Base-by-base conservation (phyloP, 2,113 vertebrate genomes). In the Phalacrocorax aristotelis region DNA sequence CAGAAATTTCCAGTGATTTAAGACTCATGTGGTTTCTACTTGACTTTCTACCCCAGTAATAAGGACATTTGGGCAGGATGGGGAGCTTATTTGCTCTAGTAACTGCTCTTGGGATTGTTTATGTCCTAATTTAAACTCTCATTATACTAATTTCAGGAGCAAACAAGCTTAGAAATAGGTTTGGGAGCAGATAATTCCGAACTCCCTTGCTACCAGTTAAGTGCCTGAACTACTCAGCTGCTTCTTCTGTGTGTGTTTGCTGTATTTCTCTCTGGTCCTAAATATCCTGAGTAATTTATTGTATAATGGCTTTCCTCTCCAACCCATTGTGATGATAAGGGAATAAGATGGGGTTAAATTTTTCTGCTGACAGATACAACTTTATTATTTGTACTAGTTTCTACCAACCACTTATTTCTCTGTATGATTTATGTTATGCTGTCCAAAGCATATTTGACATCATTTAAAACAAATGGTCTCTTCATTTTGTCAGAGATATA, bases 251-350 rank as follows among this genome's bases (percentile, higher is more conserved):
- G 2, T 54, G 7, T 32, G 85, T 25, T 75, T 84, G 8, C 10
- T 77, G 3, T 55, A 51, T 9, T 8, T 79, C 26, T 66, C 3
- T 64, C 42, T 75, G 8, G 32, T n/a, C n/a, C 36, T 52, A 61
- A 32, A 14, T n/a, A 55, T 9, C n/a, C 46, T 66, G 19, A 84
- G 15, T 51, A 83, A 80, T 30, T 65, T 65, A 55, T 44, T 65
- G 2, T 11, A 5, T 18, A 65, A 60, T 23, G 15, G 12, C 2
- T 55, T 64, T 1, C 2, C 3, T 1, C 11, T 0, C 11, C 10
- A 20, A 8, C 5, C 10, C 13, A 17, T 60, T 1, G 1, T 62
- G 58, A 36, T 61, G 13, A 58, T 36, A 21, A 83, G 4, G 13
- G 29, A 66, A 29, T 30, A 5, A 57, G 6, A 46, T 26, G 9